Evolutionary conservation across 2,113 vertebrate species (phyloP).

Genomic region (Erpornis zantholeuca): DNA sequence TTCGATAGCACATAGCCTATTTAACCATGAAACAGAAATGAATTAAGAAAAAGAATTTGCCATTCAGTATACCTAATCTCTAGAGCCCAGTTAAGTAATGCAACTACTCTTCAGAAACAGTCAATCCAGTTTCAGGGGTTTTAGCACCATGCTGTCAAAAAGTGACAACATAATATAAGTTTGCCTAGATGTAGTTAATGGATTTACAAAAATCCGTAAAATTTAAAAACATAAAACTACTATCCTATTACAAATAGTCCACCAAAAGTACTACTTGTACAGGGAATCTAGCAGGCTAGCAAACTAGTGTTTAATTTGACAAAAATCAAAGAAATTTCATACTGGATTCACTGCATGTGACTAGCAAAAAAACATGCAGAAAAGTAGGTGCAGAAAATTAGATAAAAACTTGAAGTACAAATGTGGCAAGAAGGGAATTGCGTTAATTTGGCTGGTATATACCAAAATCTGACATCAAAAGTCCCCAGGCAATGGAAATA

Average conservation of each 20-base stretch:
- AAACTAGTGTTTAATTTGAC: neutral
- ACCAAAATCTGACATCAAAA: neutral
- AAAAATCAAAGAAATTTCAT: neutral
- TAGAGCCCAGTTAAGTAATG: neutral
- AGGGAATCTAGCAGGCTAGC: neutral
- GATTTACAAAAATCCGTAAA: neutral
- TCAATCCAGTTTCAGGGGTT: neutral
- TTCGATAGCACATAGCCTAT: neutral
- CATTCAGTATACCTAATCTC: neutral
- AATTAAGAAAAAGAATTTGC: neutral
- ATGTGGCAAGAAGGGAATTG: neutral
- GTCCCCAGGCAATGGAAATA: neutral
- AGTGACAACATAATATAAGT: neutral
- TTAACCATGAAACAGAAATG: neutral
- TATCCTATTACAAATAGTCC: neutral
- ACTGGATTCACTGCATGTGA: neutral
- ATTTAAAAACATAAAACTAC: neutral
- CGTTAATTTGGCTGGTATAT: neutral
- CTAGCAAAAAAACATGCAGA: neutral
- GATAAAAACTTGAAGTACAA: neutral
- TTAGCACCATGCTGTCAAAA: neutral
- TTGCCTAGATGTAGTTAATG: neutral
- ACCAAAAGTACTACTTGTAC: neutral
- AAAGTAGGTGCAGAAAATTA: neutral
- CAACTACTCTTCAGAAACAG: neutral